Evolutionary conservation across 2,888 invertebrate species (phyloP).

Genomic region (Thysanoteuthis rhombus): DNA sequence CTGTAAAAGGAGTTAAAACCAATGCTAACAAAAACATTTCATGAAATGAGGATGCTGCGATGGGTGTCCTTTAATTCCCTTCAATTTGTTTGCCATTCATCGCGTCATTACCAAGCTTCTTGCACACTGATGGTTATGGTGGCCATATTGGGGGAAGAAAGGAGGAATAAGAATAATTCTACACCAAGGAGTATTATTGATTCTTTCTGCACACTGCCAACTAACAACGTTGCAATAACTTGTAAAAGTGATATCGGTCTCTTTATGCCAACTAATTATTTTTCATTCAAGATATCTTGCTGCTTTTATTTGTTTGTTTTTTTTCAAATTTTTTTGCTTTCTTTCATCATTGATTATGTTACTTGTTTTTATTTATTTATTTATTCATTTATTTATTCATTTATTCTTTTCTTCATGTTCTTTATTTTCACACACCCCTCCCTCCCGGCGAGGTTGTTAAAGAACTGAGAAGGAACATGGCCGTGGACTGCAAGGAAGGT

Average conservation of each 20-base stretch:
- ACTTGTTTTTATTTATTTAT: background rate
- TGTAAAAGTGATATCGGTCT: background rate
- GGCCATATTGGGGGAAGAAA: background rate
- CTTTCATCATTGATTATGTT: background rate
- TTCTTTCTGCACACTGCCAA: background rate
- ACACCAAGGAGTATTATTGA: background rate
- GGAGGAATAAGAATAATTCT: no score
- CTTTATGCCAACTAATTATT: slow-evolving; percentile 12
- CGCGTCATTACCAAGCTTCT: background rate
- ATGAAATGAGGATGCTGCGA: background rate
- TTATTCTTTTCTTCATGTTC: background rate
- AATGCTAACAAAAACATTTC: slow-evolving; percentile 12
- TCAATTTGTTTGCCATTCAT: slow-evolving; percentile 12
- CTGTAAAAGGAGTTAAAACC: slow-evolving; percentile 12
- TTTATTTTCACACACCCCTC: no score
- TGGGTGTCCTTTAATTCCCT: background rate
- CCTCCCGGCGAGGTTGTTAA: no score
- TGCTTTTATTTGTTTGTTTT: background rate
- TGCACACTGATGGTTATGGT: background rate
- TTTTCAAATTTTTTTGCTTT: background rate
- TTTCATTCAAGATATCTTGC: background rate
- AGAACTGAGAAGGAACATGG: no score
- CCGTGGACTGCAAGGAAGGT: no score
- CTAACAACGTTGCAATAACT: background rate
- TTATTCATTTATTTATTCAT: no score